phyloP scores from a whole-genome alignment of 2,888 invertebrate genomes.

The Apamea monoglypha region DNA sequence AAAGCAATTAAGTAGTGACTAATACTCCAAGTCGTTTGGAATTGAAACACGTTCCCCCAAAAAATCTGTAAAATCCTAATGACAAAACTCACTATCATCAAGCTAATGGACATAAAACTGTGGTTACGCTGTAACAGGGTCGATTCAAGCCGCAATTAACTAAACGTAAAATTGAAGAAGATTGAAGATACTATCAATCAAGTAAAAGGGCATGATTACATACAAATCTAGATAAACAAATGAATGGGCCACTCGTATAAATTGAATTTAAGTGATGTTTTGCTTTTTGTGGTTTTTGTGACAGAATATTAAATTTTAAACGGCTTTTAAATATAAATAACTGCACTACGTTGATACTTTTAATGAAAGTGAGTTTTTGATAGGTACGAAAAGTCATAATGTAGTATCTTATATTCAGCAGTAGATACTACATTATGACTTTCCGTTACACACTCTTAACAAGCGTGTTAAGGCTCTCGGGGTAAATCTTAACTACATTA shows the following conservation, averaged over 20 bases:
- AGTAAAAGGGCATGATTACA: slow-evolving; percentile 86
- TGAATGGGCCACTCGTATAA: slow-evolving; percentile 86
- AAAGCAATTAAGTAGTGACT: slow-evolving; percentile 3
- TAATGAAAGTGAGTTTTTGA: neutral
- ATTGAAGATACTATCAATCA: slow-evolving; percentile 86
- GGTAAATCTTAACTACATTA: neutral
- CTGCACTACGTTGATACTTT: neutral
- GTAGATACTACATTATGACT: too few relatives aligned
- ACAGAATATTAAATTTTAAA: slow-evolving; percentile 45
- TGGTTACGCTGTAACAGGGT: slow-evolving; percentile 69
- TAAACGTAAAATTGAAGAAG: slow-evolving; percentile 82
- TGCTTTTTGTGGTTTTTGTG: slow-evolving; percentile 70
- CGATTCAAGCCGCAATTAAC: slow-evolving; percentile 80
- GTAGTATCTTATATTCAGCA: neutral
- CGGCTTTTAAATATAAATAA: slow-evolving; percentile 1
- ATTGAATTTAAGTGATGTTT: slow-evolving; percentile 85
- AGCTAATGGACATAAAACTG: slow-evolving; percentile 75
- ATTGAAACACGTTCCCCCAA: neutral
- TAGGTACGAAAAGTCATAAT: too few relatives aligned
- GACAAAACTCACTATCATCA: slow-evolving; percentile 72
- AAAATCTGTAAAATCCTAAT: slow-evolving; percentile 61
- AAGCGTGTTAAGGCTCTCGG: neutral
- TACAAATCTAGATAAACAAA: slow-evolving; percentile 88
- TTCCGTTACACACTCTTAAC: neutral
- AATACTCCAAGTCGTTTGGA: neutral